Base-by-base conservation (phyloP, 2,888 invertebrate species). In the Sturmia bella region DNA sequence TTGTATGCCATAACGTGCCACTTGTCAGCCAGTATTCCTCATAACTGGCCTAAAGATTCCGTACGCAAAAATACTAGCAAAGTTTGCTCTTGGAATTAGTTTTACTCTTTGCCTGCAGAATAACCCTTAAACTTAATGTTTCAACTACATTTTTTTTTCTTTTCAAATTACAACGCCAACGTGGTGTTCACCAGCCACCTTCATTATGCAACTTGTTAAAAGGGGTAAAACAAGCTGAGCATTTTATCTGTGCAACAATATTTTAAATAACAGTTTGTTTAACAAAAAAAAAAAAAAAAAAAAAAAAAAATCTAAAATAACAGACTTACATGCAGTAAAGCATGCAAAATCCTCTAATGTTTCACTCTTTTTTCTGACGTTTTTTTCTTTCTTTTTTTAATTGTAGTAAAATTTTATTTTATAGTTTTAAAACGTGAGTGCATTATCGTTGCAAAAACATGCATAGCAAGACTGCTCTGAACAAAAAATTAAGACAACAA, bases 371-470 rank as follows among this genome's bases (percentile, higher is more conserved):
- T 50, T 5, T 2, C 11, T 56, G 11, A 27, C 27, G 19, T n/a
- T 12, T 24, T 27, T 21, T 45, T 15, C 56, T 19, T 21, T 9
- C 2, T 12, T 48, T 39, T 15, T 48, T 68, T 50, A 63, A 43
- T 66, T 82, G 64, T 32, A 66, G 59, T 75, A 41, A 82, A 70
- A 82, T 70, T 78, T 78, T 56, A 75, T 78, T 82, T 75, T 70
- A 66, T 82, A 61, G 54, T 66, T 82, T 74, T 70, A 82, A 75
- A 78, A 82, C 82, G 74, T 78, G 82, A 82, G 70, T 66, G 74
- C 66, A 74, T 82, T 82, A 82, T 82, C 78, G 61, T 66, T 66
- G 59, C 37, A 39, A 59, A 45, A 76, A 45, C 76, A 76, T 70
- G 66, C 78, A 57, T 70, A 66, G 13, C 59, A 61, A 69, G 45